Evolutionary conservation across 2,113 vertebrate genomes (phyloP).

Genomic region (Nibea albiflora): DNA sequence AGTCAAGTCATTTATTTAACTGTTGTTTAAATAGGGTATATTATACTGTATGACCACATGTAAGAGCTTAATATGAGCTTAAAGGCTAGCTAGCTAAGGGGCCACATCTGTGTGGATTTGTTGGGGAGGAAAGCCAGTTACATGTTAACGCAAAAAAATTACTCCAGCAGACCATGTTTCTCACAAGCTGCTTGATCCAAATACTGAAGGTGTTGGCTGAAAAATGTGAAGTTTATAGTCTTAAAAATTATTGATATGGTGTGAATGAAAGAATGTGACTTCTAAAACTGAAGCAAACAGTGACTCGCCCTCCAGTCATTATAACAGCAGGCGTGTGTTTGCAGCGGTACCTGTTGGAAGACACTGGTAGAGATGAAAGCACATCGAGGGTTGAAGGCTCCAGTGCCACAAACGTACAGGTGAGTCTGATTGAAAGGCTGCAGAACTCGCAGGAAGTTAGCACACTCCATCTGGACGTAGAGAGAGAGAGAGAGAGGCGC

Average conservation of each 20-base stretch:
- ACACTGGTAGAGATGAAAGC: constrained; percentile 80
- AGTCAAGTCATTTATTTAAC: not conserved
- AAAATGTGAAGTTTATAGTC: not conserved
- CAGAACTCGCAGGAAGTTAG: constrained; percentile 86
- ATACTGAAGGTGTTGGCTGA: no score
- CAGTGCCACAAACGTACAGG: constrained; percentile 86
- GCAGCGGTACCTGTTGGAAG: constrained; percentile 79
- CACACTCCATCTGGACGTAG: constrained; percentile 81
- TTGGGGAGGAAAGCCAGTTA: not conserved
- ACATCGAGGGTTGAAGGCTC: constrained; percentile 87
- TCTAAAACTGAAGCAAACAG: not conserved
- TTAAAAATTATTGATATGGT: not conserved
- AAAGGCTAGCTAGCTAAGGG: not conserved
- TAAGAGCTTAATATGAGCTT: not conserved
- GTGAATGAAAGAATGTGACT: not conserved
- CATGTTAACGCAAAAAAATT: not conserved
- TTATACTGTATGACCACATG: not conserved
- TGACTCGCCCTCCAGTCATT: not conserved
- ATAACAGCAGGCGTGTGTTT: not conserved
- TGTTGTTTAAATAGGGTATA: not conserved
- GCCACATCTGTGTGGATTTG: not conserved
- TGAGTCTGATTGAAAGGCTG: constrained; percentile 86
- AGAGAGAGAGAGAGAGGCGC: constrained; percentile 10
- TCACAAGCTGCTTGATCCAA: not conserved
- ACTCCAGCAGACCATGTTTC: no score